A percentile compares a stretch with the other conserved stretches of the same genome.
phyloP scores from a whole-genome alignment of 2,113 vertebrate genomes.

The Saguinus imperator region DNA sequence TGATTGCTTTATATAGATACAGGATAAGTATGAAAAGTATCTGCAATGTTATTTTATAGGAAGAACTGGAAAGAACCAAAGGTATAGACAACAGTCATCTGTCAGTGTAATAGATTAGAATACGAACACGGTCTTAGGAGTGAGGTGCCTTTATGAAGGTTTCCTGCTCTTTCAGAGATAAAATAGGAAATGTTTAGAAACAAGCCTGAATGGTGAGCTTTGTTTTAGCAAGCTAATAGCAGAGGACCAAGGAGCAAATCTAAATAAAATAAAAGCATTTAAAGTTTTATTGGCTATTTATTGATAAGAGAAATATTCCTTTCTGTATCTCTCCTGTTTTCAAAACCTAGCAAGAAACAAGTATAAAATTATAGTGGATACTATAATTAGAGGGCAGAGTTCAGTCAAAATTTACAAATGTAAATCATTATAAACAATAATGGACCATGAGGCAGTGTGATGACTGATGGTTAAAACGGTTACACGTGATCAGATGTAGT shows the following conservation, averaged over 20 bases:
- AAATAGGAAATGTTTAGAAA: not conserved
- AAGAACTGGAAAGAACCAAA: not conserved
- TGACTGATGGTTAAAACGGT: not conserved
- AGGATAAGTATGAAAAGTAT: not conserved
- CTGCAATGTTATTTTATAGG: not conserved
- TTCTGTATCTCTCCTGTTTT: not conserved
- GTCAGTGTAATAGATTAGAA: not conserved
- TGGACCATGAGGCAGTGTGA: not conserved
- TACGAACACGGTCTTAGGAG: not conserved
- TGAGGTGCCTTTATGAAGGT: not conserved
- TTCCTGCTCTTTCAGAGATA: not conserved
- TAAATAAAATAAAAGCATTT: conserved; percentile 2
- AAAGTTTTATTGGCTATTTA: not conserved
- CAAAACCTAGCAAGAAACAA: not conserved
- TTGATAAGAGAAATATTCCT: not conserved
- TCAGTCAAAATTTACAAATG: not conserved
- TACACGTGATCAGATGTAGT: not conserved
- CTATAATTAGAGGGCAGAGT: not conserved
- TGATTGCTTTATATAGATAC: not conserved
- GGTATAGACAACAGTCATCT: not conserved
- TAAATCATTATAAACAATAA: not conserved
- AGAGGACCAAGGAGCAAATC: not conserved
- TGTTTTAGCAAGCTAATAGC: not conserved
- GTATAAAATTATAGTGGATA: not conserved
- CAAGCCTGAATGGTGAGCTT: not conserved